A percentile compares a stretch with the other conserved stretches of the same genome.
These are phyloP conservation scores for Artibeus lituratus DNA, from an alignment of 2,797 vertebrate species.

Conservation along the genomic window DNA sequence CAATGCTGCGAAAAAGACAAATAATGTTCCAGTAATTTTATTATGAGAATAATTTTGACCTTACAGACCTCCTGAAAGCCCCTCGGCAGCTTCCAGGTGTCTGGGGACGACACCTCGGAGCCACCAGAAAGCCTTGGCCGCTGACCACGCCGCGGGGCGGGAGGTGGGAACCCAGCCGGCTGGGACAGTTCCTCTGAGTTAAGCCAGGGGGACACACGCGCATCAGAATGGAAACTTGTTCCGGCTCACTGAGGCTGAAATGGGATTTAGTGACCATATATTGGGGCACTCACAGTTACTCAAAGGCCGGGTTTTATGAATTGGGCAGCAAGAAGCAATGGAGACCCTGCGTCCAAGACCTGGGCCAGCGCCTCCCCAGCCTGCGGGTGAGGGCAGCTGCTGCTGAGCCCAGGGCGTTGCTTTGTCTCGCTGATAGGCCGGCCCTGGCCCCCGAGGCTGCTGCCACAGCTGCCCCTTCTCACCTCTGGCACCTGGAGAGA, in stretches of 20 bases:
- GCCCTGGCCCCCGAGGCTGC: background rate
- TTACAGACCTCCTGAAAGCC: background rate
- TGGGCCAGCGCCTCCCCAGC: background rate
- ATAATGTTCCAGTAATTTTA: background rate
- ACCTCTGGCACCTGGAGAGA: background rate
- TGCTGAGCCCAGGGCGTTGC: background rate
- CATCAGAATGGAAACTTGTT: background rate
- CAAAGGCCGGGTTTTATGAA: background rate
- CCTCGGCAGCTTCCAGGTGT: background rate
- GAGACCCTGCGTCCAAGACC: too few species aligned
- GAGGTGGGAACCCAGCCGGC: background rate
- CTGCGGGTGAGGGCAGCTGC: background rate
- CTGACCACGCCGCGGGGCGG: fast-evolving
- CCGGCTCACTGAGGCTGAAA: background rate
- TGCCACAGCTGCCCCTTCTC: background rate
- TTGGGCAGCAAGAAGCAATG: background rate
- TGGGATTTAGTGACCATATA: background rate
- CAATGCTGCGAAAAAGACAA: background rate
- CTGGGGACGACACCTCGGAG: background rate
- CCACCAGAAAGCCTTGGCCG: background rate
- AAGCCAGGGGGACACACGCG: background rate
- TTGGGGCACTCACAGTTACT: background rate
- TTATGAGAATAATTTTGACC: background rate
- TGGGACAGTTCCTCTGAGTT: background rate
- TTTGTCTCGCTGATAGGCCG: background rate